Conservation (phyloP, 2,797 vertebrate species). For the Darevskia mixta region DNA sequence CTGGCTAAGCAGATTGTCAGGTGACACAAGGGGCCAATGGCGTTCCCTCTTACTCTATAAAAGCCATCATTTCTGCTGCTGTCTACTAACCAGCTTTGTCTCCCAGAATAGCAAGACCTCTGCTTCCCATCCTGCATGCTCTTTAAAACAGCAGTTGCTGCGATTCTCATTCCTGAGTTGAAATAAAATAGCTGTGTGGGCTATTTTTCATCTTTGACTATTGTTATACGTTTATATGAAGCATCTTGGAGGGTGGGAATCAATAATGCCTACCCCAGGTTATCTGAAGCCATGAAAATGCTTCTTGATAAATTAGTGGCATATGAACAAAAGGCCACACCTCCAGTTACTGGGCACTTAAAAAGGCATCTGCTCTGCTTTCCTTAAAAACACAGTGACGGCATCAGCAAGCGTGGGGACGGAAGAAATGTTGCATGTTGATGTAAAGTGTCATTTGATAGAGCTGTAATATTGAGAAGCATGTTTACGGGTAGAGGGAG, state of each 20-base stretch:
- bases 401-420: background rate
- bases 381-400: background rate
- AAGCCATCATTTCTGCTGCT: background rate
- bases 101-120: background rate
- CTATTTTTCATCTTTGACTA: background rate
- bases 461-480: accelerated
- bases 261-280: conserved; percentile 29
- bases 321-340: conserved; percentile 34
- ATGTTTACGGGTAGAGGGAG: background rate
- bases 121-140: no score
- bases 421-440: background rate
- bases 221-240: conserved; percentile 32
- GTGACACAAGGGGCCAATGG: background rate
- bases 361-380: conserved; percentile 26
- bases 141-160: background rate
- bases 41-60: background rate
- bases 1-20: background rate
- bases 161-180: background rate
- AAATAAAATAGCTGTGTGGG: background rate
- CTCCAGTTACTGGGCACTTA: conserved; percentile 27
- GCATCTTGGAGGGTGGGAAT: conserved; percentile 42
- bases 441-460: background rate
- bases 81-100: background rate
- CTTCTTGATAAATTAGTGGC: conserved; percentile 42
- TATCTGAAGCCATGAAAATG: conserved; percentile 42